phyloP scores from a whole-genome alignment of 2,797 vertebrate genomes.

The Sebastolobus alascanus region DNA sequence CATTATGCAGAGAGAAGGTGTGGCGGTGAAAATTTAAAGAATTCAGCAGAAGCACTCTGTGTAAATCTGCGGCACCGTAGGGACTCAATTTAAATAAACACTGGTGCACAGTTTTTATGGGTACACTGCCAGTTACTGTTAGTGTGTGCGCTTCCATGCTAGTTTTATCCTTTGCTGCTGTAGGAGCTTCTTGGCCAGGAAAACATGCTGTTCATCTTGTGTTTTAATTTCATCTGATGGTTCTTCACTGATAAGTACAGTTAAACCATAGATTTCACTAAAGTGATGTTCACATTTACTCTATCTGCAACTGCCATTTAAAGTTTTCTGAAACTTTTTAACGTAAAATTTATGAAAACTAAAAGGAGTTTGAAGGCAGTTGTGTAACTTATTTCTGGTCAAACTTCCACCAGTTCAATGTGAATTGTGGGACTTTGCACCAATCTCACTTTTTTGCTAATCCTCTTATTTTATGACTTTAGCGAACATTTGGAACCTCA shows the following conservation, averaged over 20 bases:
- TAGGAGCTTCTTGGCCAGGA: slow-evolving; percentile 19
- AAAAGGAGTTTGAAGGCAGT: not conserved
- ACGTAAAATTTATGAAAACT: not conserved
- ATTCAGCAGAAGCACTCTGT: slow-evolving; percentile 45
- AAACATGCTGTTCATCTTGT: slow-evolving; percentile 12
- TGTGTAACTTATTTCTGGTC: not conserved
- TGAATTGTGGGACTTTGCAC: not conserved
- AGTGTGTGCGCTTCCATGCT: not conserved
- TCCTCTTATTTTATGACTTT: not conserved
- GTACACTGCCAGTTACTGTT: slow-evolving; percentile 14
- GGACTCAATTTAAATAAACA: slow-evolving; percentile 45
- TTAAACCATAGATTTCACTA: slow-evolving; percentile 8
- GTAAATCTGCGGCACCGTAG: slow-evolving; percentile 8
- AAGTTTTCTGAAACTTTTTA: slow-evolving; percentile 4
- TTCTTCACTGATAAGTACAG: slow-evolving; percentile 15
- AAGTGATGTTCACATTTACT: not conserved
- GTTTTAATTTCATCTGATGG: slow-evolving; percentile 25
- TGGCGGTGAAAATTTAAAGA: slow-evolving; percentile 28
- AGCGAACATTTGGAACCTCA: slow-evolving; percentile 67
- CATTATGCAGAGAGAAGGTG: slow-evolving; percentile 47
- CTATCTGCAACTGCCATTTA: not conserved
- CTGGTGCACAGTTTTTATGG: slow-evolving; percentile 31
- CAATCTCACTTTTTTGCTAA: not conserved
- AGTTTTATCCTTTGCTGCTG: slow-evolving; percentile 18
- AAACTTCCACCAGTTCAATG: not conserved